phyloP scores from a whole-genome alignment of 2,888 invertebrate genomes.

The Caenorhabditis wallacei region DNA sequence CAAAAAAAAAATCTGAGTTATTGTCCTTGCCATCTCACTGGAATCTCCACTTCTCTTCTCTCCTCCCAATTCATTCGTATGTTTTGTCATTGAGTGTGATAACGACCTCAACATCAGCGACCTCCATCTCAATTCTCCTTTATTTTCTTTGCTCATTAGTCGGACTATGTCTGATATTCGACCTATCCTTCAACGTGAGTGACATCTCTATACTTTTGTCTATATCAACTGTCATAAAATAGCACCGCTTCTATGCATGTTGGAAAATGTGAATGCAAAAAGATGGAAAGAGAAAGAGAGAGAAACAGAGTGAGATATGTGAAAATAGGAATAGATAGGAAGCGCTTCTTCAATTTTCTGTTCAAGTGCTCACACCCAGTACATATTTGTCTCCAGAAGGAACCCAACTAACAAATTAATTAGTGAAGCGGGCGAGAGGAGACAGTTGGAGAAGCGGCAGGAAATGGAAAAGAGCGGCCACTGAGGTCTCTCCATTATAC shows the following conservation, averaged over 20 bases:
- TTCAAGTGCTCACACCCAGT: constrained; percentile 54
- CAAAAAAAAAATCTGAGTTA: constrained; percentile 12
- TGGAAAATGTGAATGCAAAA: constrained; percentile 11
- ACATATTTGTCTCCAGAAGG: constrained; percentile 38
- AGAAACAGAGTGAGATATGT: background rate
- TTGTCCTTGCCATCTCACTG: constrained; percentile 14
- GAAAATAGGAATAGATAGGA: constrained; percentile 17
- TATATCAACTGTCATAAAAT: constrained; percentile 51
- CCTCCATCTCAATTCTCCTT: background rate
- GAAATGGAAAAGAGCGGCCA: constrained; percentile 30
- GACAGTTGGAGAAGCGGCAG: constrained; percentile 9
- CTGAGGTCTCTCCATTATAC: constrained; percentile 47
- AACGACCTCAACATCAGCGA: background rate
- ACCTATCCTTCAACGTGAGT: constrained; percentile 56
- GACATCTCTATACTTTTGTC: constrained; percentile 40
- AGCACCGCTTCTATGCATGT: constrained; percentile 43
- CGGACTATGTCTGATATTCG: constrained; percentile 21
- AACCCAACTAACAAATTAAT: constrained; percentile 60
- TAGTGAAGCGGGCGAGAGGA: constrained; percentile 10
- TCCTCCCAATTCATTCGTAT: background rate
- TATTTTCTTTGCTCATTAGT: constrained; percentile 23
- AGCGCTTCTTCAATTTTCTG: constrained; percentile 29
- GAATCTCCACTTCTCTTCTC: background rate
- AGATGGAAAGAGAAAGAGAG: background rate
- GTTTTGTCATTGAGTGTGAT: constrained; percentile 19